A percentile compares a stretch with the other conserved stretches of the same genome.
Evolutionary conservation across 2,888 invertebrate genomes (phyloP).

Genomic region (Perizoma affinitatum): DNA sequence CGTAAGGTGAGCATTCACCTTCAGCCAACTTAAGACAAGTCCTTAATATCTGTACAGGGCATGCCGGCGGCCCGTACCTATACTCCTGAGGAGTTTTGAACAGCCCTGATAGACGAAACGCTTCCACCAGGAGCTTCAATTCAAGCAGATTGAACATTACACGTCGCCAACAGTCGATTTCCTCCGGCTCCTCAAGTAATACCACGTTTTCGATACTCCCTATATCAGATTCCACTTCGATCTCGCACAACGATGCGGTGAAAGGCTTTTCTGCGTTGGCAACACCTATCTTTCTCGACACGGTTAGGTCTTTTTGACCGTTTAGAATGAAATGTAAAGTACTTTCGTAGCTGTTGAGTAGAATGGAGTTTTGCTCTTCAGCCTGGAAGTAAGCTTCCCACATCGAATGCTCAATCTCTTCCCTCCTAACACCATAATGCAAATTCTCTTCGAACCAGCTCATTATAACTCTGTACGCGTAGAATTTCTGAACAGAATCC

Average conservation of each 20-base stretch:
- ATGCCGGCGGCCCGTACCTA: slow-evolving; percentile 62
- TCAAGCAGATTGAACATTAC: slow-evolving; percentile 83
- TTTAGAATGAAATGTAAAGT: slow-evolving; percentile 68
- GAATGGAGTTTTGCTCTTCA: slow-evolving; percentile 54
- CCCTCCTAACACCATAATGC: slow-evolving; percentile 67
- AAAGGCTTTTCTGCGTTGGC: slow-evolving; percentile 65
- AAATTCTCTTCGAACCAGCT: slow-evolving; percentile 76
- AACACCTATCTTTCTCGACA: slow-evolving; percentile 59
- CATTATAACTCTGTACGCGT: slow-evolving; percentile 74
- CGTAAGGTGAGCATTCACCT: slow-evolving; percentile 84
- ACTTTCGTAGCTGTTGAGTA: slow-evolving; percentile 64
- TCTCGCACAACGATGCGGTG: slow-evolving; percentile 66
- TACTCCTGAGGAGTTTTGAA: slow-evolving; percentile 77
- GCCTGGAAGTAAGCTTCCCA: slow-evolving; percentile 72
- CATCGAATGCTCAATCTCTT: slow-evolving; percentile 76
- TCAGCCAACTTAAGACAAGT: slow-evolving; percentile 87
- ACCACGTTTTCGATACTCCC: slow-evolving; percentile 71
- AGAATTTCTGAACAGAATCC: slow-evolving; percentile 77
- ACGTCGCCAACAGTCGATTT: slow-evolving; percentile 70
- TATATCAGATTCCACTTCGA: slow-evolving; percentile 75
- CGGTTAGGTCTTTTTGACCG: slow-evolving; percentile 64
- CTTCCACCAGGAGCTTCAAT: slow-evolving; percentile 83
- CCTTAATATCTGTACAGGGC: slow-evolving; percentile 84
- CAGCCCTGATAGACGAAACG: slow-evolving; percentile 83
- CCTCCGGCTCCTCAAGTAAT: slow-evolving; percentile 65